phyloP scores from a whole-genome alignment of 2,888 invertebrate species.

The Eledone cirrhosa region DNA sequence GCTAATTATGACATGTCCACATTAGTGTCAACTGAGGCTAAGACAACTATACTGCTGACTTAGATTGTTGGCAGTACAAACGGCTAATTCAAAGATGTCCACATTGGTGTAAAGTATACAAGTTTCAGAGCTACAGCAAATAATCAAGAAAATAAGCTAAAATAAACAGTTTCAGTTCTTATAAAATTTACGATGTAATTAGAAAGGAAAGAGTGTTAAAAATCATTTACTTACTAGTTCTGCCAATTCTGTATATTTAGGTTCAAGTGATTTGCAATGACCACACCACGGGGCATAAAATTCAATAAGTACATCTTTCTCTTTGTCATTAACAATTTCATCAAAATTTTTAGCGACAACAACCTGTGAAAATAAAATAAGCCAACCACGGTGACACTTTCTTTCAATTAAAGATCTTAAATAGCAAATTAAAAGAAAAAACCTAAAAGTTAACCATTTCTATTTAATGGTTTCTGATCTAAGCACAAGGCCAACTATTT shows the following conservation, averaged over 20 bases:
- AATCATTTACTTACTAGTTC: slow-evolving; percentile 62
- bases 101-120: not conserved
- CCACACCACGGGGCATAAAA: slow-evolving; percentile 99
- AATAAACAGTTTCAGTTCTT: not conserved
- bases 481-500: too few relatives aligned
- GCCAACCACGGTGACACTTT: not conserved
- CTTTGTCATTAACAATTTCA: slow-evolving; percentile 88
- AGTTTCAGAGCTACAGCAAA: too few relatives aligned
- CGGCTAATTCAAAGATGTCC: not conserved
- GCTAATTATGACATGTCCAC: too few relatives aligned
- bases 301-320: slow-evolving; percentile 92
- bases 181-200: not conserved
- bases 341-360: slow-evolving; percentile 98
- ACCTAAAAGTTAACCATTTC: not conserved
- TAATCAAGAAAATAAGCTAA: too few relatives aligned
- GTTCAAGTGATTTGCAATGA: slow-evolving; percentile 95
- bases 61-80: not conserved
- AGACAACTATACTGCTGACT: not conserved
- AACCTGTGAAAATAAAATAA: slow-evolving; percentile 68
- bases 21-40: too few relatives aligned
- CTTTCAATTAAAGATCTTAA: not conserved
- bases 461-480: too few relatives aligned
- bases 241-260: slow-evolving; percentile 92
- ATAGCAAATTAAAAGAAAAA: not conserved
- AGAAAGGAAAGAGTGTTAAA: not conserved